A percentile compares a stretch with the other conserved stretches of the same genome.
These are phyloP conservation scores for Mnemiopsis leidyi DNA, from an alignment of 37 sponge, comb jelly and placozoan genomes.

Conservation along the genomic window DNA sequence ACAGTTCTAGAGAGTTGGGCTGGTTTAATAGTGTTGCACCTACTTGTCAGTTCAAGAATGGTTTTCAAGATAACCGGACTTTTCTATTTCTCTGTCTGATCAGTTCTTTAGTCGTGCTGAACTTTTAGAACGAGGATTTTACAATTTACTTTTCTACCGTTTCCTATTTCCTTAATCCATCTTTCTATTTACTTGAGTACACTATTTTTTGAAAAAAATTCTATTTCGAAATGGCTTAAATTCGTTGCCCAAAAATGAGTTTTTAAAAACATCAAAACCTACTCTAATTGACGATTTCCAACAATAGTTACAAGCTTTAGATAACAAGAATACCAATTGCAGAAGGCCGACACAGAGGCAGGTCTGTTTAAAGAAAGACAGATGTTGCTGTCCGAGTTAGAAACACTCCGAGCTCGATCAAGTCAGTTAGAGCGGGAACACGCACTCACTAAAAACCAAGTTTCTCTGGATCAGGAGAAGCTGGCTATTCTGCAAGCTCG, in stretches of 20 bases:
- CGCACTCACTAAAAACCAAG: not conserved
- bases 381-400: conserved; percentile 9
- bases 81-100: not conserved
- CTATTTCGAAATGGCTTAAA: no score
- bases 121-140: no score
- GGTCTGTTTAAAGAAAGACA: conserved; percentile 27
- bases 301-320: no score
- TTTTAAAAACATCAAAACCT: no score
- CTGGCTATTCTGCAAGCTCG: not conserved
- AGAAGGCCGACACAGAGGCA: conserved; percentile 51
- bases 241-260: no score
- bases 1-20: not conserved
- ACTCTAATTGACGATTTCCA: no score
- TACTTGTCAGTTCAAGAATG: not conserved
- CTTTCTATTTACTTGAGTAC: no score
- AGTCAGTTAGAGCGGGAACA: conserved; percentile 42
- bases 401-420: conserved; percentile 15
- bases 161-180: no score
- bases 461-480: conserved; percentile 37
- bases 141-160: no score
- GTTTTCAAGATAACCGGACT: not conserved
- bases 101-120: not conserved
- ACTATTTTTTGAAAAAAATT: no score
- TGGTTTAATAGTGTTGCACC: not conserved
- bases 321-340: no score